Conservation (phyloP, 2,113 vertebrate species). For the Sinosuthora webbiana region DNA sequence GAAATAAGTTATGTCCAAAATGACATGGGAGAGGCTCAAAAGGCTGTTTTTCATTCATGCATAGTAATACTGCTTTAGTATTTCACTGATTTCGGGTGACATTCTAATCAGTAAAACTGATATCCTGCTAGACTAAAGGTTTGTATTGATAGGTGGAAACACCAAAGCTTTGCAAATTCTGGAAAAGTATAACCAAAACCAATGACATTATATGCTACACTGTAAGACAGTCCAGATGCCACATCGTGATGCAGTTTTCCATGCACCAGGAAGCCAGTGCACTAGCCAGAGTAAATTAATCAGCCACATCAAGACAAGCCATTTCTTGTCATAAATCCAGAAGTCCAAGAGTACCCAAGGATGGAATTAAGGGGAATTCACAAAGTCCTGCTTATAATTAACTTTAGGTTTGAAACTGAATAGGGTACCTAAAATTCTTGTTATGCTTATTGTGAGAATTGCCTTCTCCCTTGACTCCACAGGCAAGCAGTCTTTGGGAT, state of each 20-base stretch:
- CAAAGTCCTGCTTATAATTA: background rate
- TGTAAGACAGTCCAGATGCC: background rate
- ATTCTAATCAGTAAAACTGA: background rate
- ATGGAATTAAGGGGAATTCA: background rate
- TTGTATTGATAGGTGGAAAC: background rate
- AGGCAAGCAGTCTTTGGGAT: background rate
- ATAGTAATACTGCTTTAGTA: background rate
- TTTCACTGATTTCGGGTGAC: background rate
- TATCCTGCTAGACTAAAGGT: background rate
- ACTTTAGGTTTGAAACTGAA: background rate
- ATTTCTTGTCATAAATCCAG: background rate
- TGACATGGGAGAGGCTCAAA: background rate
- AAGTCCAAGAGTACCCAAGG: background rate
- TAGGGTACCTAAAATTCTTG: background rate
- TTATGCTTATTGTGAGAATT: background rate
- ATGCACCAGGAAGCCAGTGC: no score
- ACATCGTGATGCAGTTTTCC: background rate
- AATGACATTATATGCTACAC: background rate
- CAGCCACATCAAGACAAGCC: background rate
- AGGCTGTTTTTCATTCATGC: background rate
- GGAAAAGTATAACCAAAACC: background rate
- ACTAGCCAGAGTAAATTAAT: background rate
- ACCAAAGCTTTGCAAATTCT: background rate
- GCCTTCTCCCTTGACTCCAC: background rate
- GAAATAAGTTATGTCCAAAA: background rate